Conservation (phyloP, 2,888 invertebrate species). For the Clusia tigrina region DNA sequence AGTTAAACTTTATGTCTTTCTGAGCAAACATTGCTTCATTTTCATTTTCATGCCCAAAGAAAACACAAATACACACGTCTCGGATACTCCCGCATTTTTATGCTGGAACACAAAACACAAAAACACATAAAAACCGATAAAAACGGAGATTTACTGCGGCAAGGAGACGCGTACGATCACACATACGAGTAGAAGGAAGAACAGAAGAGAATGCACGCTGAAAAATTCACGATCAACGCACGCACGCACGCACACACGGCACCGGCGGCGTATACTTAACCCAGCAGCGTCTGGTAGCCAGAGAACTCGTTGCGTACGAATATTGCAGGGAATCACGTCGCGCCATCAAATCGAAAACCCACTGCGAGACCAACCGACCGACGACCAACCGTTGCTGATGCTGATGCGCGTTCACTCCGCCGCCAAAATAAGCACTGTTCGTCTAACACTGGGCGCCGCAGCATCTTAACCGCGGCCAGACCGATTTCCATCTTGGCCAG, state of each 20-base stretch:
- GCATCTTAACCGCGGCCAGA: slow-evolving; percentile 22
- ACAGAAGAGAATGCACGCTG: slow-evolving; percentile 11
- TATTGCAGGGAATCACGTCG: background rate
- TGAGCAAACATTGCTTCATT: no score
- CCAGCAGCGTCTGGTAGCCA: background rate
- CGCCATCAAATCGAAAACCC: background rate
- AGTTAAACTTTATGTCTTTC: background rate
- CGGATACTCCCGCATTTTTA: slow-evolving; percentile 10
- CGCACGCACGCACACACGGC: background rate
- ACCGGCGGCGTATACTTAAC: background rate
- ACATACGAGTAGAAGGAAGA: slow-evolving; percentile 17
- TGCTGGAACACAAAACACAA: background rate
- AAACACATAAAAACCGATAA: slow-evolving; percentile 13
- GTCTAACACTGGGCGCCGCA: slow-evolving; percentile 14
- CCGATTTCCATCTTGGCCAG: slow-evolving; percentile 14
- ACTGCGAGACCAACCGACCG: background rate
- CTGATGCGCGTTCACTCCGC: slow-evolving; percentile 52
- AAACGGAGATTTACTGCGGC: slow-evolving; percentile 5
- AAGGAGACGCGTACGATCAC: slow-evolving; percentile 22
- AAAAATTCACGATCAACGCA: slow-evolving; percentile 16
- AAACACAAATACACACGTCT: background rate
- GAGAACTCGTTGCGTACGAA: background rate
- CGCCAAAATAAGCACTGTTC: slow-evolving; percentile 58
- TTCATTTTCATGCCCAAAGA: no score
- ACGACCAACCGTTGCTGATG: background rate